Conservation (phyloP, 2,888 invertebrate species). For the Callosobruchus maculatus region DNA sequence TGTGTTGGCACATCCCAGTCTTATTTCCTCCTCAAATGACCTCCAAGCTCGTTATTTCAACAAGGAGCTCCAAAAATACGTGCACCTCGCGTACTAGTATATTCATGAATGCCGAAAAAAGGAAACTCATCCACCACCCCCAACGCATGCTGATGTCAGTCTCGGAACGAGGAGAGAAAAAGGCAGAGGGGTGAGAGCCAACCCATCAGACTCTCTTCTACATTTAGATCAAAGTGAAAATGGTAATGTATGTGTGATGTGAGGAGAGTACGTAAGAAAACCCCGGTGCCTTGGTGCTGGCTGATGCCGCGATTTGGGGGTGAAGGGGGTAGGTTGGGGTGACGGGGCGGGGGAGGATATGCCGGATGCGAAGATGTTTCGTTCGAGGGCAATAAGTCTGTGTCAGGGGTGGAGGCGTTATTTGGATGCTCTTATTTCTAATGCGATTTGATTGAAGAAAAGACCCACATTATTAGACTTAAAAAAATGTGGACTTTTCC, state of each 20-base stretch:
- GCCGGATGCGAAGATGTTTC: conserved; percentile 40
- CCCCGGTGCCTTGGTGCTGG: background rate
- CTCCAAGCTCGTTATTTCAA: no score
- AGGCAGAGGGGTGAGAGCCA: no score
- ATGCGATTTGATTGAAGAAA: no score
- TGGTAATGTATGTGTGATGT: conserved; percentile 22
- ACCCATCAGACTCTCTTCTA: conserved; percentile 12
- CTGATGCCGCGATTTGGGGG: conserved; percentile 5
- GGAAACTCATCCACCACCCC: conserved; percentile 3
- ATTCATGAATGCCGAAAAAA: background rate
- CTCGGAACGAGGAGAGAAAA: no score
- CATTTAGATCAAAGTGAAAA: conserved; percentile 22
- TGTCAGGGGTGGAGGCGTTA: background rate
- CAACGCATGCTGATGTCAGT: background rate
- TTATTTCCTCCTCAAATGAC: no score
- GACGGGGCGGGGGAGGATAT: conserved; percentile 23
- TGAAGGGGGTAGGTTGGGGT: conserved; percentile 15
- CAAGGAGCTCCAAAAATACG: no score
- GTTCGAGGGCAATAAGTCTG: conserved; percentile 42
- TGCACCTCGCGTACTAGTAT: background rate
- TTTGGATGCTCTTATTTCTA: no score
- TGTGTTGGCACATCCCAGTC: no score
- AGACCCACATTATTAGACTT: no score
- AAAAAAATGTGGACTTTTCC: no score
- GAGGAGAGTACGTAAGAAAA: conserved; percentile 20